phyloP scores from a whole-genome alignment of 2,797 vertebrate genomes.

The Poeciliopsis gracilis region DNA sequence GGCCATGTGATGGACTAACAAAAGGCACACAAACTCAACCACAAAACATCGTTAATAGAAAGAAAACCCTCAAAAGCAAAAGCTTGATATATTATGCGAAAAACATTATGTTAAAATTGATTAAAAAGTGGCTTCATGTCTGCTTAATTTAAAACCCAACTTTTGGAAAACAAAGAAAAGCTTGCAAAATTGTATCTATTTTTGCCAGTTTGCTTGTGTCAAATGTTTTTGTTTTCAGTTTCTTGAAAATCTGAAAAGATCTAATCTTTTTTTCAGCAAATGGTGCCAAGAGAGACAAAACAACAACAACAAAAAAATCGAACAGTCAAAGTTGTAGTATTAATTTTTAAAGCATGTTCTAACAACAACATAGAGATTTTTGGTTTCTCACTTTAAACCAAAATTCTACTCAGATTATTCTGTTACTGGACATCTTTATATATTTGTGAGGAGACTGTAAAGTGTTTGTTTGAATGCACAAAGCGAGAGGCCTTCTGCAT shows the following conservation, averaged over 20 bases:
- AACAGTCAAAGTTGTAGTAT: not conserved
- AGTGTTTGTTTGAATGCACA: conserved; percentile 1
- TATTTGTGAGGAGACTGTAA: not conserved
- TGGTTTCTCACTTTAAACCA: not conserved
- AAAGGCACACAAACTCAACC: not conserved
- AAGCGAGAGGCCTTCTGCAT: conserved; percentile 23
- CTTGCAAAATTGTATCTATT: not conserved
- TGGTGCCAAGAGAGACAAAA: not conserved
- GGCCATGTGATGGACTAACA: not conserved
- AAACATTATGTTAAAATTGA: not conserved
- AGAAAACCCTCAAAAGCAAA: not conserved
- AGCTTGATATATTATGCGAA: not conserved
- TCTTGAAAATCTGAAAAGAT: not conserved
- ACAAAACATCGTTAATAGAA: not conserved
- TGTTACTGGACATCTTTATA: not conserved
- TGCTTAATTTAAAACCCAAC: not conserved
- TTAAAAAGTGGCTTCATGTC: not conserved
- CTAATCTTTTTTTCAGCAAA: not conserved
- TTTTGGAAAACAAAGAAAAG: not conserved
- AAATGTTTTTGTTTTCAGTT: not conserved
- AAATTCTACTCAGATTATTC: not conserved
- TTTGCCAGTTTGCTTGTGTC: not conserved
- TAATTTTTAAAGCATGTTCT: not conserved
- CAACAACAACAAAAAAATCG: not conserved
- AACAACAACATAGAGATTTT: not conserved